A percentile compares a stretch with the other conserved stretches of the same genome.
phyloP scores from a whole-genome alignment of 1,140 invertebrate species.

The Drosophila oshimai region DNA sequence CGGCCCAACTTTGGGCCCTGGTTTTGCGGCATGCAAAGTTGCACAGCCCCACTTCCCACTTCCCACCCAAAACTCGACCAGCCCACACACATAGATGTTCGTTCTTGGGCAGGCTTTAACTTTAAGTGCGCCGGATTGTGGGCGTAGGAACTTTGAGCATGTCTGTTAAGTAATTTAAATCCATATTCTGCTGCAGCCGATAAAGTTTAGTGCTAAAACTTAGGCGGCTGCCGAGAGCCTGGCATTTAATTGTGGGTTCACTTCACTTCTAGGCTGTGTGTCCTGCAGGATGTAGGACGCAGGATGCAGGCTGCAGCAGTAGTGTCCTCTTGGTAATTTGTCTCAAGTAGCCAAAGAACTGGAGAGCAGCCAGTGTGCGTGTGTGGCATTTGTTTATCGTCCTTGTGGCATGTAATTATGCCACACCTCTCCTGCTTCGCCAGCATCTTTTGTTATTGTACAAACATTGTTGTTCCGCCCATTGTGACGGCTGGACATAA shows the following conservation, averaged over 20 bases:
- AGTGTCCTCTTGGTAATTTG: conserved; percentile 68
- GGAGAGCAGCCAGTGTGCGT: conserved; percentile 8
- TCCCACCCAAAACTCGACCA: neutral
- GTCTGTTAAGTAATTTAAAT: conserved; percentile 69
- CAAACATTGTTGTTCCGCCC: conserved; percentile 57
- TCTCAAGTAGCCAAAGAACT: conserved; percentile 59
- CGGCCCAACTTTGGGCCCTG: conserved; percentile 53
- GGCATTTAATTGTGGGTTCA: conserved; percentile 67
- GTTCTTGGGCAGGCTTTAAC: conserved; percentile 12
- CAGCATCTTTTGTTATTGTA: conserved; percentile 55
- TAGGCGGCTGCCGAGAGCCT: conserved; percentile 49
- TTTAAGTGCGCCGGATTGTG: conserved; percentile 17
- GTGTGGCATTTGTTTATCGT: conserved; percentile 55
- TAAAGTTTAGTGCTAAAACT: conserved; percentile 73
- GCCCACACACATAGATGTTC: neutral
- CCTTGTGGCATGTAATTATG: conserved; percentile 60
- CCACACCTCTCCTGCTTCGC: conserved; percentile 10
- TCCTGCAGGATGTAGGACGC: no score
- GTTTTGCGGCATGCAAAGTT: conserved; percentile 63
- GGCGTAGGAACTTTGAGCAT: conserved; percentile 8
- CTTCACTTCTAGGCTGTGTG: no score
- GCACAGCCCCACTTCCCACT: neutral
- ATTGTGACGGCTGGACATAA: conserved; percentile 54
- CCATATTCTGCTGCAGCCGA: conserved; percentile 52
- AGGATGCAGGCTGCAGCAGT: conserved; percentile 22